phyloP scores from a whole-genome alignment of 2,797 vertebrate species.

The Tangara arthus region DNA sequence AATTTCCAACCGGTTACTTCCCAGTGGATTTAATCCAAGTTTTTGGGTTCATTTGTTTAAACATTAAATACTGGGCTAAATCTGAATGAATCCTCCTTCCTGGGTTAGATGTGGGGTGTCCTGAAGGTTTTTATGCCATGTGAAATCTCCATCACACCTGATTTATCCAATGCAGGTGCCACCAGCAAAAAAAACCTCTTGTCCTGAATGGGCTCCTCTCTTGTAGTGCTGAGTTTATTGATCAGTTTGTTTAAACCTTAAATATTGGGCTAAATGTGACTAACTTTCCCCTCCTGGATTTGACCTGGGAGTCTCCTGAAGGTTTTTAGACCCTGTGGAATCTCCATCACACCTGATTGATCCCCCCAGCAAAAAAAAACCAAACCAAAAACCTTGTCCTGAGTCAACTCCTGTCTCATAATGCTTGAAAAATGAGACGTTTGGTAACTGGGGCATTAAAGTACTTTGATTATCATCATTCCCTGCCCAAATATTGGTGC shows the following conservation, averaged over 20 bases:
- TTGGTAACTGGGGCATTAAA: neutral
- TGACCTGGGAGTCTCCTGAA: neutral
- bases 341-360: neutral
- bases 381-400: neutral
- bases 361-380: neutral
- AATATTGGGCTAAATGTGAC: neutral
- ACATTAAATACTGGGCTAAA: neutral
- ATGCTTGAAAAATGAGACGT: neutral
- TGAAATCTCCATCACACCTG: too few relatives aligned
- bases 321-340: rapidly evolving
- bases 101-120: neutral
- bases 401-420: neutral
- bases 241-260: neutral
- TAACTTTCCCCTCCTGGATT: neutral
- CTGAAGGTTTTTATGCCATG: rapidly evolving
- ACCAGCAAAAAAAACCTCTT: neutral
- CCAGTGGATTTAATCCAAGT: neutral
- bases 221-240: neutral
- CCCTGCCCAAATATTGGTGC: neutral
- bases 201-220: neutral
- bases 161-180: neutral
- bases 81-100: neutral
- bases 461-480: neutral
- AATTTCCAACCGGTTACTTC: neutral
- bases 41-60: neutral